A percentile compares a stretch with the other conserved stretches of the same genome.
These are phyloP conservation scores for Gallinago nigripennis DNA, from an alignment of 2,797 vertebrate genomes.

Conservation along the genomic window DNA sequence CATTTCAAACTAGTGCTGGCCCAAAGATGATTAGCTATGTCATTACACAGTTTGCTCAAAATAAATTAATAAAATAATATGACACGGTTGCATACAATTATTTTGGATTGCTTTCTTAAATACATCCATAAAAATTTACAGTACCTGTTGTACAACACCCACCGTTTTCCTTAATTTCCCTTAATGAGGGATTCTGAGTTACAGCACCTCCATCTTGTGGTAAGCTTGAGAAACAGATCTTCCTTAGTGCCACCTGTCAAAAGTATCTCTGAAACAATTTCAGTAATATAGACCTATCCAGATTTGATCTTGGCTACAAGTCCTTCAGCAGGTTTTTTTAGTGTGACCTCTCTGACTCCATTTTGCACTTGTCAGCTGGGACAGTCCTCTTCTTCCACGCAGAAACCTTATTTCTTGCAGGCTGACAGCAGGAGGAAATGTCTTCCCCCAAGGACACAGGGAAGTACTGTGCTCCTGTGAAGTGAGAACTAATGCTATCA, in stretches of 20 bases:
- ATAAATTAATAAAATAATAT: constrained; percentile 10
- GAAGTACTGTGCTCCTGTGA: background rate
- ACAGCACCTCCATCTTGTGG: constrained; percentile 66
- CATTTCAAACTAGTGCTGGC: background rate
- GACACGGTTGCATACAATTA: background rate
- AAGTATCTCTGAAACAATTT: background rate
- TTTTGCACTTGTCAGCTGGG: background rate
- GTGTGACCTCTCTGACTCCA: background rate
- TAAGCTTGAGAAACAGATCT: constrained; percentile 23
- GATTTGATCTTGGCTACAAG: background rate
- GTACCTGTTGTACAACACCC: background rate
- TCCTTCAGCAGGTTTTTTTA: background rate
- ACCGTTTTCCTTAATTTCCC: background rate
- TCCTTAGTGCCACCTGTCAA: background rate
- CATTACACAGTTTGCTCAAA: background rate
- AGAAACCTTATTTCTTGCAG: background rate
- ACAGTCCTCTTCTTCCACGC: background rate
- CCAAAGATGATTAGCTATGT: background rate
- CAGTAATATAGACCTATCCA: background rate
- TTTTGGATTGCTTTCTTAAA: constrained; percentile 25
- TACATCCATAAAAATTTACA: background rate
- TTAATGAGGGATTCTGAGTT: constrained; percentile 31
- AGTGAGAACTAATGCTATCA: background rate
- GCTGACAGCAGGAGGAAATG: background rate
- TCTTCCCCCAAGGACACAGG: background rate